Base-by-base conservation (phyloP, 2,888 invertebrate genomes). In the Tenthredo notha region DNA sequence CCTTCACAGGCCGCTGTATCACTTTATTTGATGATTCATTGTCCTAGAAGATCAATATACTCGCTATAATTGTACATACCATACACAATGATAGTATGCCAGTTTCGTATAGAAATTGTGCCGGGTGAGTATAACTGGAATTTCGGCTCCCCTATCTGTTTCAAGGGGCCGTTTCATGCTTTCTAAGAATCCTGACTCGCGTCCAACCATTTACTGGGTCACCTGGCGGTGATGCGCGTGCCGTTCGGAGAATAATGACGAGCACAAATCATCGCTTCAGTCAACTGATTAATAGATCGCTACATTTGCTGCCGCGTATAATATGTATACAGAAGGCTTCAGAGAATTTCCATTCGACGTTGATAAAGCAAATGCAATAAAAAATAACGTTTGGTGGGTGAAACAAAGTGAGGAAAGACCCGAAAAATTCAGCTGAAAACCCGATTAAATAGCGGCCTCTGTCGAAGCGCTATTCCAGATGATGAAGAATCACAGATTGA, bases 111-210 rank as follows among this genome's bases (percentile, higher is more conserved):
- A 29, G 50, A 77, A 58, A 58, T 58, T 40, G 78, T 78, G 61
- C 78, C 78, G n/a, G 61, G 78, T 78, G 58, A 29, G 54, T 58
- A 61, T 40, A 78, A n/a, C 40, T 21, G 61, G 78, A 37, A 61
- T 78, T 58, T 58, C 21, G 29, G 10, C 37, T 29, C 82, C 67
- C 25, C 54, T 2, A 15, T 80, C 21, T 67, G 33, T 29, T 61
- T 18, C 47, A 15, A 21, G 18, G 12, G 10, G 43, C 40, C 40
- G 2, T 67, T 82, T 82, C 15, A 33, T 25, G 7, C 15, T 54
- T 83, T 75, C 82, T 15, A 18, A 29, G 67, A 83, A 83, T 47
- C 9, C 82, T 83, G 82, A 83, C 82, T 83, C 15, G 82, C 18
- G 47, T 7, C 47, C 25, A 37, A 54, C 67, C 18, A 83, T 47